These are phyloP conservation scores for Calypte anna DNA, from an alignment of 2,113 vertebrate genomes.

Conservation along the genomic window DNA sequence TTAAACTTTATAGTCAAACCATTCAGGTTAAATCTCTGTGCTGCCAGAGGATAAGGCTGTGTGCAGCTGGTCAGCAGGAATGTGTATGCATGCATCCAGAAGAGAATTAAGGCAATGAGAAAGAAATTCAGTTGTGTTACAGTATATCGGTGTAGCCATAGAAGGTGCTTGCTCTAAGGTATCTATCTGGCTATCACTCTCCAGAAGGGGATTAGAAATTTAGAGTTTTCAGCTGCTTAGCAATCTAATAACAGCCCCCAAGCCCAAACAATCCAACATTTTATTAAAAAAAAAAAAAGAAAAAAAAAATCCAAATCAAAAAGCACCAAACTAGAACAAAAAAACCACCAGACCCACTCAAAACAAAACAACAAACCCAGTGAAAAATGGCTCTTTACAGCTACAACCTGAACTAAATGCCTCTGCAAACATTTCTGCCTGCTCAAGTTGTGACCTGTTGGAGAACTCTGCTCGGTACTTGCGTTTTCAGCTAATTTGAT, in stretches of 20 bases:
- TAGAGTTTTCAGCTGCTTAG: background rate
- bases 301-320: background rate
- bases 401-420: background rate
- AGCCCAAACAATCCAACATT: conserved; percentile 5
- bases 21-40: background rate
- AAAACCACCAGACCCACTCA: background rate
- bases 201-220: background rate
- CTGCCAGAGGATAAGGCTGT: background rate
- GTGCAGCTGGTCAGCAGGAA: background rate
- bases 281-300: background rate
- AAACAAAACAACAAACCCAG: background rate
- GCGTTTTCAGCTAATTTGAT: conserved; percentile 61
- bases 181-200: background rate
- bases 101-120: background rate
- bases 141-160: background rate
- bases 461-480: conserved; percentile 12
- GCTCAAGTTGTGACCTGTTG: conserved; percentile 48
- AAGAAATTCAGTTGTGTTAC: background rate
- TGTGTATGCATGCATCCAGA: background rate
- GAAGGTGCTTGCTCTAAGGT: background rate
- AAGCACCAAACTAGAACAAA: background rate
- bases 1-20: background rate
- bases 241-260: background rate
- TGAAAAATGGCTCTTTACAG: background rate
- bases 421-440: background rate